Evolutionary conservation across 2,113 vertebrate species (phyloP), one percentile per base, ranked within the genome.

Genomic region (Mustelus asterias): DNA sequence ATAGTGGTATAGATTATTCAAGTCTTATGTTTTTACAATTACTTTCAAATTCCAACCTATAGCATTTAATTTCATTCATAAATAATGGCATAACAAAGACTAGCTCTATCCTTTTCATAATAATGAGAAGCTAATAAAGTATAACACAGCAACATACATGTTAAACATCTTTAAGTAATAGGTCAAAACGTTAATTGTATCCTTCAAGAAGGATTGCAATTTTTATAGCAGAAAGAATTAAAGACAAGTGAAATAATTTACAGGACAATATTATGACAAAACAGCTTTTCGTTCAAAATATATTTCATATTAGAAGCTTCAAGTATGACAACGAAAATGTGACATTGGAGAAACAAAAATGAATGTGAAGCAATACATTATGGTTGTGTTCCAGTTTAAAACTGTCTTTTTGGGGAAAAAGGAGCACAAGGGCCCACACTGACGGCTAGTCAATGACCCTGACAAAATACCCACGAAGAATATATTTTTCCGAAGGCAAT

Each of bases 281-380:
- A 95, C 94, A 95, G 41, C 94, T 48, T 95, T 95, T 95, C 94
- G 54, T 95, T 95, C 94, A 95, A 95, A 95, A 95, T 95, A 95
- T 54, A 95, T 95, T 95, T 95, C 94, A 95, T 95, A 95, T 95
- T 72, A 95, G 94, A 95, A 95, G 94, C 94, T 95, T 95, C 94
- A 95, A 95, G 94, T 95, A 95, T 70, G 67, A 70, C 14, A 95
- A 95, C 93, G 72, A 95, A 95, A 95, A 95, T 24, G 67, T 95
- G 94, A 76, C 69, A 95, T 44, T 95, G 67, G 69, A 95, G 69
- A 95, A 95, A 95, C 88, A 94, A 94, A 93, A 70, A 70, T 94
- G 70, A 95, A 95, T 72, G 69, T 13, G 22, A 95, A 95, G 67
- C 94, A 95, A 95, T 95, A 72, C 94, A 95, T 95, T 54, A 95